These are phyloP conservation scores for Cydia amplana DNA, from an alignment of 1,140 invertebrate species.

Conservation along the genomic window DNA sequence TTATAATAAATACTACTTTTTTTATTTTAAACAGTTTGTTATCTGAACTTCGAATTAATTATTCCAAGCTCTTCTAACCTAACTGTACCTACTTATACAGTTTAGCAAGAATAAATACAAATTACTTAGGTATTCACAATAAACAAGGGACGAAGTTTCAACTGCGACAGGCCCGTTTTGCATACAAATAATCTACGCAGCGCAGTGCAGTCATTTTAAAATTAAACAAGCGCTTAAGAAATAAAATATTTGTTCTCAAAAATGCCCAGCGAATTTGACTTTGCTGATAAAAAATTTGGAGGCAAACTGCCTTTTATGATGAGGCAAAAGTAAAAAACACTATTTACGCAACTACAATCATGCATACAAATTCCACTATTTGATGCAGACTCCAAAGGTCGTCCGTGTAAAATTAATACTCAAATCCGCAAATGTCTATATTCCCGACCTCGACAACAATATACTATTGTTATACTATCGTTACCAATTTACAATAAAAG, in stretches of 20 bases:
- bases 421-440: no score
- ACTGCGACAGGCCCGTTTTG: not conserved
- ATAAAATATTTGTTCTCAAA: no score
- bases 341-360: no score
- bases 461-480: not conserved
- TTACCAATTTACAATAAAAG: not conserved
- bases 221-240: constrained; percentile 1
- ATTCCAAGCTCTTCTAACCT: not conserved
- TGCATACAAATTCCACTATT: no score
- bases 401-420: no score
- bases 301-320: no score
- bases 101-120: constrained; percentile 10
- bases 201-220: not conserved
- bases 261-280: no score
- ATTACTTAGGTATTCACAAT: constrained; percentile 29
- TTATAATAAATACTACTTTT: not conserved
- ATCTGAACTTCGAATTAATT: not conserved
- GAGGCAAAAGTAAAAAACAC: no score
- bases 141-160: constrained; percentile 19
- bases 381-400: no score
- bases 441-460: no score
- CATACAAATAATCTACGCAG: constrained; percentile 17
- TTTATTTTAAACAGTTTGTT: not conserved
- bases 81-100: not conserved
- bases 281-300: no score